phyloP scores from a whole-genome alignment of 92 coral and sea anemone species.

The Porites divaricata region DNA sequence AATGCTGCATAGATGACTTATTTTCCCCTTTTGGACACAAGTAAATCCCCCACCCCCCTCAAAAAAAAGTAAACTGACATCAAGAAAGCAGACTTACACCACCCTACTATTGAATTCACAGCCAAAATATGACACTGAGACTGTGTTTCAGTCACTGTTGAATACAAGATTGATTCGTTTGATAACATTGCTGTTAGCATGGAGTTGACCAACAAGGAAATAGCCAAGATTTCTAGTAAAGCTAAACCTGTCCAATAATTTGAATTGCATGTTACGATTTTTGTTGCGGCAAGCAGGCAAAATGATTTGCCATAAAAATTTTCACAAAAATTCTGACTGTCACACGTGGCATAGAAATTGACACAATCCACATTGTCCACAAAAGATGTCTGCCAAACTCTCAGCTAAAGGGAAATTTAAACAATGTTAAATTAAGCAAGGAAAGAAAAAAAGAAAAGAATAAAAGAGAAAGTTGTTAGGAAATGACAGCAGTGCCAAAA shows the following conservation, averaged over 20 bases:
- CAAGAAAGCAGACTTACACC: too few relatives aligned
- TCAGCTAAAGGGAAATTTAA: neutral
- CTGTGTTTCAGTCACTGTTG: too few relatives aligned
- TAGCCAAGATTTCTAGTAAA: neutral
- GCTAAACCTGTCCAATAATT: neutral
- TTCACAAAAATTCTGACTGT: conserved; percentile 3
- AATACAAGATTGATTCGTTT: too few relatives aligned
- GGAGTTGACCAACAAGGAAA: conserved; percentile 36
- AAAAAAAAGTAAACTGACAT: too few relatives aligned
- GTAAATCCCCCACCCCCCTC: too few relatives aligned
- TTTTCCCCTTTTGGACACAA: too few relatives aligned
- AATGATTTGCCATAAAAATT: too few relatives aligned
- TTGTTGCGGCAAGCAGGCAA: conserved; percentile 41
- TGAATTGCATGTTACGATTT: conserved; percentile 35
- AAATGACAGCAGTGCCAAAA: neutral
- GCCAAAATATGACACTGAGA: too few relatives aligned
- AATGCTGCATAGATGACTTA: too few relatives aligned
- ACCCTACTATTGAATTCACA: too few relatives aligned
- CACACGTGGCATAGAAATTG: too few relatives aligned
- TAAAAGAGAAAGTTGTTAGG: neutral
- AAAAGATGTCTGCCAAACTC: conserved; percentile 12
- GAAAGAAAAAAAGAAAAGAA: neutral
- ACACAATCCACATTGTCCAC: conserved; percentile 37
- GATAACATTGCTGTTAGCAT: conserved; percentile 44
- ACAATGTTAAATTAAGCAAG: neutral